These are phyloP conservation scores for Rhimphoctona megacephalus DNA, from an alignment of 2,888 invertebrate species.

Conservation along the genomic window DNA sequence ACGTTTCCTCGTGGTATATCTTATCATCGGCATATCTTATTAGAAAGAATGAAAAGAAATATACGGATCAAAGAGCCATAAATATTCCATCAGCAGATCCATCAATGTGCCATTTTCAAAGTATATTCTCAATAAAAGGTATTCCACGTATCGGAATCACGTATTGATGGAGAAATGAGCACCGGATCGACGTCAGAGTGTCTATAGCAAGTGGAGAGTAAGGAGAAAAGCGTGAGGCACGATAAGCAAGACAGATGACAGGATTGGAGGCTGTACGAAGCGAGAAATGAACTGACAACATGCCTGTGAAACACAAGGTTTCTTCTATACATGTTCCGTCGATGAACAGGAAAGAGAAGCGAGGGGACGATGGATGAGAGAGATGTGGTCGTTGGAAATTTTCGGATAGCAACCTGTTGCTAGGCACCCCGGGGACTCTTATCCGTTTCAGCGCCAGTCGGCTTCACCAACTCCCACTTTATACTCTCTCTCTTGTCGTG, in stretches of 20 bases:
- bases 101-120: not conserved
- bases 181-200: slow-evolving; percentile 4
- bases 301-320: slow-evolving; percentile 10
- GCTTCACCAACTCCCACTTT: slow-evolving; percentile 59
- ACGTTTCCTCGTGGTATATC: not conserved
- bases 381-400: slow-evolving; percentile 71
- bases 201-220: slow-evolving; percentile 4
- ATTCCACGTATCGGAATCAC: not conserved
- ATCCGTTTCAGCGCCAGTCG: slow-evolving; percentile 71
- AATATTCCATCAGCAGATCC: not conserved
- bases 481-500: slow-evolving; percentile 37
- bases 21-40: not conserved
- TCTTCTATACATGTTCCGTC: not conserved
- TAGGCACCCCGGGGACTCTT: slow-evolving; percentile 81
- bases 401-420: slow-evolving; percentile 83
- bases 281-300: slow-evolving; percentile 38
- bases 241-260: slow-evolving; percentile 47
- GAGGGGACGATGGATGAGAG: not conserved
- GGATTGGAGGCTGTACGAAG: slow-evolving; percentile 28
- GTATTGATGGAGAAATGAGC: slow-evolving; percentile 11
- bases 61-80: not conserved
- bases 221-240: not conserved
- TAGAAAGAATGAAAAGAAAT: not conserved
- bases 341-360: not conserved
- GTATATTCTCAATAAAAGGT: not conserved